Evolutionary conservation across 2,113 vertebrate genomes (phyloP).

Genomic region (Typhlomys cinereus): DNA sequence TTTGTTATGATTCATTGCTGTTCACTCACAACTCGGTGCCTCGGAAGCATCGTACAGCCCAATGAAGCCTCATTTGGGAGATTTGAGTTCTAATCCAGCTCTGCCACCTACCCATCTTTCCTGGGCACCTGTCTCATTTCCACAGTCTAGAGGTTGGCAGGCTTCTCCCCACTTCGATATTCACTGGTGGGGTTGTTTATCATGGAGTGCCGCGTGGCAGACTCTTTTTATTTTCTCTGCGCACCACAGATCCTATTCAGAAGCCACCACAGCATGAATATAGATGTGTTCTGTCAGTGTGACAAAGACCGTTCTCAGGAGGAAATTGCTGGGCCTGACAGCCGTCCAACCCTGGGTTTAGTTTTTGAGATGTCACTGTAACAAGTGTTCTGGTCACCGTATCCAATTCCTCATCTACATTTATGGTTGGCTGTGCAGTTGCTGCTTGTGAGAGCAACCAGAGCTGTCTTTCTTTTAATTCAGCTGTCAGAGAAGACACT

Average conservation of each 20-base stretch:
- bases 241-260: slow-evolving; percentile 51
- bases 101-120: background rate
- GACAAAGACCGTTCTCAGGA: slow-evolving; percentile 65
- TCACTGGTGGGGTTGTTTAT: background rate
- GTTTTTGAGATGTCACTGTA: slow-evolving; percentile 60
- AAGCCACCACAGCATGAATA: slow-evolving; percentile 55
- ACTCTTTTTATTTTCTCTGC: slow-evolving; percentile 57
- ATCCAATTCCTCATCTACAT: slow-evolving; percentile 54
- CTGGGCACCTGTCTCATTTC: background rate
- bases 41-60: background rate
- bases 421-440: background rate
- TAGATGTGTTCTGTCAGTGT: slow-evolving; percentile 69
- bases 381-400: slow-evolving; percentile 24
- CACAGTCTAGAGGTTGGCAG: background rate
- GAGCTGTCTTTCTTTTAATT: slow-evolving; percentile 51
- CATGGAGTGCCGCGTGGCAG: slow-evolving; percentile 1
- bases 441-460: background rate
- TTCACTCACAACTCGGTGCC: no score
- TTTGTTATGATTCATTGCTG: background rate
- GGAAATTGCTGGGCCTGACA: slow-evolving; percentile 58
- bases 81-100: background rate
- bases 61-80: background rate
- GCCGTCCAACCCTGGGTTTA: slow-evolving; percentile 37
- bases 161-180: background rate
- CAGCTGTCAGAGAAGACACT: slow-evolving; percentile 51